Base-by-base conservation (phyloP, 2,797 vertebrate genomes). In the Onychomys leucogaster region DNA sequence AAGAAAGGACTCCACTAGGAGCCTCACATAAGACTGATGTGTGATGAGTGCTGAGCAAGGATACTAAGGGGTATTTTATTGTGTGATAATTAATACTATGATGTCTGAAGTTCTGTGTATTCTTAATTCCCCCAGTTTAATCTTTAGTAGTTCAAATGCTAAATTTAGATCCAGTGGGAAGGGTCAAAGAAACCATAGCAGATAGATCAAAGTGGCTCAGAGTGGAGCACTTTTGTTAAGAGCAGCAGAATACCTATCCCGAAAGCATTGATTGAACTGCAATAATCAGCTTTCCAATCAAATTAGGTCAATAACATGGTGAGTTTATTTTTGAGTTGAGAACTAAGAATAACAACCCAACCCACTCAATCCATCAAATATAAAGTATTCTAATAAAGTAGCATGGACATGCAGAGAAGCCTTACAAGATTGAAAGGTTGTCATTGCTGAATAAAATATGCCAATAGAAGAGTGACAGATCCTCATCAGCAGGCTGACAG, bases 41-140 rank as follows among this genome's bases (percentile, higher is more conserved):
- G 23, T n/a, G 69, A 7, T 61, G 46, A 73, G 25, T 21, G 46
- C 12, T 87, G 6, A 78, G 75, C 21, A 71, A 23, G 63, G 12
- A 59, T 7, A 32, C 80, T 71, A 29, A 41, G 25, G 32, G 55
- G 29, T 59, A 27, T 86, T 92, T 37, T 49, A 10, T 34, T 61
- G 10, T 71, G 6, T n/a, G 73, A 43, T 55, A 52, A 37, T 55
- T n/a, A 86, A 82, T 29, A 63, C 8, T 21, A 2, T 17, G 2
- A 37, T 49, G 6, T 63, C 86, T 80, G 77, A 75, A 69, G 52
- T 29, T 65, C 37, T 67, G 10, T 71, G 17, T 63, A 19, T 76
- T 92, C 96, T 85, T 92, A 92, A 84, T 77, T 92, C 34, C 55
- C 65, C 61, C 82, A 27, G 69, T 96, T 94, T 78, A 95, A 80